Evolutionary conservation across 1,140 invertebrate species (phyloP), one percentile per base, ranked within the genome.

Genomic region (Cotesia typhae): DNA sequence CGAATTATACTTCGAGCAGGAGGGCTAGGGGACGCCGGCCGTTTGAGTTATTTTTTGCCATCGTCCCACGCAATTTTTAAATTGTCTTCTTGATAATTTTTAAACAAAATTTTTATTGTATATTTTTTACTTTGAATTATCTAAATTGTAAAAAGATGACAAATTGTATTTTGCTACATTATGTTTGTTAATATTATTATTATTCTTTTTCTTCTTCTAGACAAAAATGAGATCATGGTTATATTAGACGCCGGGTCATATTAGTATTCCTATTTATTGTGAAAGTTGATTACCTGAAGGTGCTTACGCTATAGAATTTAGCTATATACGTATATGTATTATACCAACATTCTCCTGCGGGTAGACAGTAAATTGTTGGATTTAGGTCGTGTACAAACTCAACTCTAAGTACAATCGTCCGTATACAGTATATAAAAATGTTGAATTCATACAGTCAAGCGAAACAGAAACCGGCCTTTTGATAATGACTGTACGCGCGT

Each of bases 21-120:
- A 67, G 57, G 41, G 67, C 9, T n/a, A 36, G 35, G 53, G 59
- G 68, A 76, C 77, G 74, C 77, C 76, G 77, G 77, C 78, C 79
- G 78, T 69, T 61, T 73, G 75, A 76, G 74, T 67, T 72, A 67
- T 74, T 73, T 74, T 75, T 65, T 67, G 66, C 69, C 65, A 52
- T 74, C 73, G 67, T 67, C 70, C 70, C 67, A 73, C 70, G 66
- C 70, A 67, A 57, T 72, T 73, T 71, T 74, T 10, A 55, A 67
- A 67, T 55, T 52, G 66, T 36, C 52, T 12, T 4, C 53, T 67
- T 67, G 51, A 67, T 51, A 57, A 36, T 55, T 3, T 36, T 51
- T 67, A n/a, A 47, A 28, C 67, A 47, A 38, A 10, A 47, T 37
- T 28, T 41, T 35, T 36, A 57, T 72, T 52, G 70, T 64, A 41